phyloP scores from a whole-genome alignment of 2,113 vertebrate genomes.

The Odocoileus hemionus region DNA sequence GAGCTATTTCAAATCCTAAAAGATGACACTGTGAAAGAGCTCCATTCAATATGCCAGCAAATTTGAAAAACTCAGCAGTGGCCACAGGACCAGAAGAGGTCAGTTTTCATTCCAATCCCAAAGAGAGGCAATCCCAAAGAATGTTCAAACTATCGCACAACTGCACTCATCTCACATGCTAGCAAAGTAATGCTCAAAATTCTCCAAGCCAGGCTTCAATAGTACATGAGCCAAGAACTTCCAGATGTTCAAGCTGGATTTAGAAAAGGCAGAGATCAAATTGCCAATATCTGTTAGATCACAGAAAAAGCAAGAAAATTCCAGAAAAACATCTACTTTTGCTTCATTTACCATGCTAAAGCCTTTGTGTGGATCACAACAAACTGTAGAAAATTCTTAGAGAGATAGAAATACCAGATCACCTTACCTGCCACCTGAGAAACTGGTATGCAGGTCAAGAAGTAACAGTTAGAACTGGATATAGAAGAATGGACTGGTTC shows the following conservation, averaged over 20 bases:
- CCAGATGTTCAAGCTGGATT: neutral
- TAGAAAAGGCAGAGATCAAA: neutral
- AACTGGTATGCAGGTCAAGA: neutral
- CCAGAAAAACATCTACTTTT: neutral
- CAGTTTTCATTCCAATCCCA: neutral
- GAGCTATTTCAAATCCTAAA: neutral
- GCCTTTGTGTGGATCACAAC: neutral
- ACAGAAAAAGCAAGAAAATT: neutral
- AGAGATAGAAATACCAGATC: neutral
- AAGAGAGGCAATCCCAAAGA: neutral
- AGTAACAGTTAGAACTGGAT: neutral
- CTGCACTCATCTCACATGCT: neutral
- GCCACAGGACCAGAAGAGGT: neutral
- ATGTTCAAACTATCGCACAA: neutral
- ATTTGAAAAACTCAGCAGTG: neutral
- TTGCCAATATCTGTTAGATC: neutral
- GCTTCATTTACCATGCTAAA: neutral
- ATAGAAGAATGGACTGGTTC: neutral
- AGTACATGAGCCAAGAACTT: neutral
- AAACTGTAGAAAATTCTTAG: neutral
- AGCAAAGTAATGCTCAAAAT: neutral
- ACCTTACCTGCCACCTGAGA: neutral
- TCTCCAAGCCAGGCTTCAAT: neutral
- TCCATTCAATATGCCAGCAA: neutral
- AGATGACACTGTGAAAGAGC: neutral